phyloP scores from a whole-genome alignment of 1,140 invertebrate genomes.

The Tribolium castaneum region DNA sequence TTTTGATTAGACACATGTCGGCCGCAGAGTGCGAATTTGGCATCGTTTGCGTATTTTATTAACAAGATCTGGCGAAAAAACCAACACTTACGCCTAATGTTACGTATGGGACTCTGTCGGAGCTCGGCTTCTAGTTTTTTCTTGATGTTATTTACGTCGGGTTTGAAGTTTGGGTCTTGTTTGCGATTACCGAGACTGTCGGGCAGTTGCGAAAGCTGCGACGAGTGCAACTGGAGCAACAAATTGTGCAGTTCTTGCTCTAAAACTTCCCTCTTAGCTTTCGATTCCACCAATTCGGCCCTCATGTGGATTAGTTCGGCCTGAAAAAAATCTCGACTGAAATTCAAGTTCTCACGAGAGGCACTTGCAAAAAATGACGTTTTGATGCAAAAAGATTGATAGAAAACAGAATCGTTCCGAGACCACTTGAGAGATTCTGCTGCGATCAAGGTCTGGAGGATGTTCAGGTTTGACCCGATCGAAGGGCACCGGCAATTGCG shows the following conservation, averaged over 20 bases:
- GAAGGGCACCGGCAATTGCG: not conserved
- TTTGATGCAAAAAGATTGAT: constrained; percentile 6
- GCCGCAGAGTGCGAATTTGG: not conserved
- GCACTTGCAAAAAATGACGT: not conserved
- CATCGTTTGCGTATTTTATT: constrained; percentile 12
- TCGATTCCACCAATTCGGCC: constrained; percentile 75
- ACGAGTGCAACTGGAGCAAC: constrained; percentile 72
- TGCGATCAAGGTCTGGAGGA: not conserved
- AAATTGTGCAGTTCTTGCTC: constrained; percentile 75
- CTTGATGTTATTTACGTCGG: constrained; percentile 62
- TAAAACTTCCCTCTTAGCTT: constrained; percentile 69
- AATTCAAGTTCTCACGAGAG: constrained; percentile 9
- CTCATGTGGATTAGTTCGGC: constrained; percentile 80
- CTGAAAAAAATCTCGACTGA: constrained; percentile 63
- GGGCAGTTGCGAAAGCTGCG: constrained; percentile 67
- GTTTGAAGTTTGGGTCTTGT: constrained; percentile 60
- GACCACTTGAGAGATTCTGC: not conserved
- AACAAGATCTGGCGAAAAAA: not conserved
- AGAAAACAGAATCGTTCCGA: constrained; percentile 15
- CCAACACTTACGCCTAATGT: constrained; percentile 26
- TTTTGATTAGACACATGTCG: constrained; percentile 30
- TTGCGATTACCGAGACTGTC: constrained; percentile 62
- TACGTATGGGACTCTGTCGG: constrained; percentile 61
- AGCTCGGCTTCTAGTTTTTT: constrained; percentile 63
- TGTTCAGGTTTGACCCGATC: not conserved